Conservation (phyloP, 2,113 vertebrate species). For the Lipophrys pholis region DNA sequence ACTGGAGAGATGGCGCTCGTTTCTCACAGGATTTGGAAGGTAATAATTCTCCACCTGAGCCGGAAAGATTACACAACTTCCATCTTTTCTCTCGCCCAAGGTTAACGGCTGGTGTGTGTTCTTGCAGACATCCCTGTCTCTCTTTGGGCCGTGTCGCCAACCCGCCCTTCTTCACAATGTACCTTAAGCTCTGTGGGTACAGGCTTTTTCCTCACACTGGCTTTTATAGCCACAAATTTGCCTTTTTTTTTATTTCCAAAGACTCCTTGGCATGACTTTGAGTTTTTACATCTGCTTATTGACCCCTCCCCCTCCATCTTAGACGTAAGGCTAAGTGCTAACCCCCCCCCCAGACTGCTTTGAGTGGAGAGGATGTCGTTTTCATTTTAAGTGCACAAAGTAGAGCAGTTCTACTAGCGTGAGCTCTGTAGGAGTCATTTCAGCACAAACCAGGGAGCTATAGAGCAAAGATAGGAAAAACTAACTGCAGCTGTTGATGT, state of each 20-base stretch:
- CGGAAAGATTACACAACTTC: slow-evolving; percentile 15
- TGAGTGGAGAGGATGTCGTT: slow-evolving; percentile 9
- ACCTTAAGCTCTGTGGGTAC: slow-evolving; percentile 74
- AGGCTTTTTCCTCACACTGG: slow-evolving; percentile 70
- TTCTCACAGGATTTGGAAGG: slow-evolving; percentile 7
- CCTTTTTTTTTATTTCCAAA: slow-evolving; percentile 70
- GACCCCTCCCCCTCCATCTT: slow-evolving; percentile 4
- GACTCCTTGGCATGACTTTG: slow-evolving; percentile 50
- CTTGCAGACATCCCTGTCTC: slow-evolving; percentile 32
- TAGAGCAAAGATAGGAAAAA: slow-evolving; percentile 34
- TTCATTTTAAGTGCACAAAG: slow-evolving; percentile 52
- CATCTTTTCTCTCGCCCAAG: slow-evolving; percentile 20
- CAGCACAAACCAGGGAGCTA: slow-evolving; percentile 56
- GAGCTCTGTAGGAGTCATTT: slow-evolving; percentile 47
- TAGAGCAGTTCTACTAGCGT: slow-evolving; percentile 41
- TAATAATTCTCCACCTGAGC: slow-evolving; percentile 1
- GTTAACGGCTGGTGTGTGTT: background rate
- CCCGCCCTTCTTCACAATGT: slow-evolving; percentile 31
- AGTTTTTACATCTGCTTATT: slow-evolving; percentile 32
- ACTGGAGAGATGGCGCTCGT: background rate
- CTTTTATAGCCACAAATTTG: slow-evolving; percentile 63
- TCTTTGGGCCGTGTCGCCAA: slow-evolving; percentile 62
- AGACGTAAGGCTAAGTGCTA: slow-evolving; percentile 4
- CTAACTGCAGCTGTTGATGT: slow-evolving; percentile 16
- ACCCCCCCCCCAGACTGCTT: slow-evolving; percentile 5